Percentiles rank a stretch among this genome's conserved stretches.
These are phyloP conservation scores for Pinna nobilis DNA, from an alignment of 1,140 invertebrate species.

Conservation along the genomic window DNA sequence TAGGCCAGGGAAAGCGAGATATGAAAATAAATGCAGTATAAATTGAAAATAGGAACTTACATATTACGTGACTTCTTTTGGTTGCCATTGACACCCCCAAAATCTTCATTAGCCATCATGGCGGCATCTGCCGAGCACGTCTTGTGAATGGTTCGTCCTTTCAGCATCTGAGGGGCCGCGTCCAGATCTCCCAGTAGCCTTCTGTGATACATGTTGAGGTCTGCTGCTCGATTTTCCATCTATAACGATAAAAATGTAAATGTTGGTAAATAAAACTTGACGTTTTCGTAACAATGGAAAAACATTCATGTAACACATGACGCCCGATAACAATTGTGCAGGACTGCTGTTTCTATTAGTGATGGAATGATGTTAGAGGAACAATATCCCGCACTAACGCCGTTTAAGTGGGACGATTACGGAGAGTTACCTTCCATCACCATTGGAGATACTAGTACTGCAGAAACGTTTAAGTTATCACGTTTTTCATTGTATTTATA, in stretches of 20 bases:
- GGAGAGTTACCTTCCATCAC: no score
- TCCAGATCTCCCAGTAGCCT: constrained; percentile 7
- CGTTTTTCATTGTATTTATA: no score
- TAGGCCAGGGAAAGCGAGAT: background rate
- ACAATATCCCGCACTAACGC: no score
- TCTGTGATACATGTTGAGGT: constrained; percentile 18
- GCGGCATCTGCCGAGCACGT: constrained; percentile 58
- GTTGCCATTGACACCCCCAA: constrained; percentile 31
- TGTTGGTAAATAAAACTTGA: background rate
- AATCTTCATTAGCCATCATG: constrained; percentile 52
- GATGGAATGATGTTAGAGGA: no score
- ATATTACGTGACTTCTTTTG: constrained; percentile 37
- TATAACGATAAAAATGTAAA: background rate
- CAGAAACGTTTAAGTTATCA: no score
- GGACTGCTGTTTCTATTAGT: no score
- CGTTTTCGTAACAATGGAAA: background rate
- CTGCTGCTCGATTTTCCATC: constrained; percentile 35
- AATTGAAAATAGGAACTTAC: constrained; percentile 31
- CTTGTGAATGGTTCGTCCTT: constrained; percentile 25
- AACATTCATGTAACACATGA: background rate
- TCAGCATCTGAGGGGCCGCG: background rate
- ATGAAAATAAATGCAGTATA: background rate
- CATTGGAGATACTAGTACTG: no score
- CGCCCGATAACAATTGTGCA: no score
- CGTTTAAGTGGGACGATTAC: no score